Evolutionary conservation across 2,888 invertebrate species (phyloP).

Genomic region (Schizotus pectinicornis): DNA sequence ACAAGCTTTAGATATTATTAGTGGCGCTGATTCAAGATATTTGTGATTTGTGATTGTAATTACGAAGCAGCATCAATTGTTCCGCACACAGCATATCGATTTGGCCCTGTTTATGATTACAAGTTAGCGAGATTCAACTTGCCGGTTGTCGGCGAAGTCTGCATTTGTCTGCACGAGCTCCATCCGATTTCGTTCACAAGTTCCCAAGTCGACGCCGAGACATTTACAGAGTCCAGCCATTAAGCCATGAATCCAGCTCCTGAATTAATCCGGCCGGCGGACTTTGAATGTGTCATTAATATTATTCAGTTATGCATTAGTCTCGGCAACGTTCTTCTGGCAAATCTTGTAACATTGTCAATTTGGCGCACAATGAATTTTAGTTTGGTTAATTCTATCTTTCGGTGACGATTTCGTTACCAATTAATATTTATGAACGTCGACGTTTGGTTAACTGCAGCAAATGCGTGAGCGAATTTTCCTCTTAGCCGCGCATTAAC

Average conservation of each 20-base stretch:
- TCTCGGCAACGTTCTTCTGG: slow-evolving; percentile 18
- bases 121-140: too few relatives aligned
- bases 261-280: slow-evolving; percentile 7
- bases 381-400: slow-evolving; percentile 26
- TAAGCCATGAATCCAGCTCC: background rate
- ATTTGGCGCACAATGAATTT: slow-evolving; percentile 33
- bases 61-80: too few relatives aligned
- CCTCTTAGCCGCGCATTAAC: slow-evolving; percentile 36
- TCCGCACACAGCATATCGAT: too few relatives aligned
- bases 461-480: slow-evolving; percentile 31
- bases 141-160: too few relatives aligned
- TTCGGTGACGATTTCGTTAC: slow-evolving; percentile 28
- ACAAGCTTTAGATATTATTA: too few relatives aligned
- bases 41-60: too few relatives aligned
- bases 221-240: slow-evolving; percentile 1
- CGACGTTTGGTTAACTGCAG: slow-evolving; percentile 29
- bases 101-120: too few relatives aligned
- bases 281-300: slow-evolving; percentile 31
- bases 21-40: too few relatives aligned
- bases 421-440: slow-evolving; percentile 35
- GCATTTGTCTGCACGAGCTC: background rate
- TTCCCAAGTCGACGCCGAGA: background rate
- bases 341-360: slow-evolving; percentile 33
- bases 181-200: slow-evolving; percentile 3
- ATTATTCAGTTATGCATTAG: slow-evolving; percentile 33